phyloP scores from a whole-genome alignment of 2,888 invertebrate species.

The Mythimna impura region DNA sequence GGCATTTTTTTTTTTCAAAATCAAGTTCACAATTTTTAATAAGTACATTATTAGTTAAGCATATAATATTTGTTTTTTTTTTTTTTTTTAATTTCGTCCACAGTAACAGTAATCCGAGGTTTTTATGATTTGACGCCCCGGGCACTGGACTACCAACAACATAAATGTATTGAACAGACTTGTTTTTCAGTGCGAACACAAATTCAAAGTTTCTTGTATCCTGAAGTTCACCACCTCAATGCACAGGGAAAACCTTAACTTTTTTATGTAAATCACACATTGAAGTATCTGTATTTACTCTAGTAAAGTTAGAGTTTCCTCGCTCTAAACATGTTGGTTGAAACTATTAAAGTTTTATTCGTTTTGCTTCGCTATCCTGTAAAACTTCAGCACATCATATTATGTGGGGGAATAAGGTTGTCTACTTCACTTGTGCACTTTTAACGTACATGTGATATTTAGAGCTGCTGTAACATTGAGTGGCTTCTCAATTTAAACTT shows the following conservation, averaged over 20 bases:
- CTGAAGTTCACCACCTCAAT: slow-evolving; percentile 9
- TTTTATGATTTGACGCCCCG: too few relatives aligned
- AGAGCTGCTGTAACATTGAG: slow-evolving; percentile 12
- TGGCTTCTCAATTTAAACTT: slow-evolving; percentile 18
- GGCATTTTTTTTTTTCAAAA: too few relatives aligned
- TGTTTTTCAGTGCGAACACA: slow-evolving; percentile 11
- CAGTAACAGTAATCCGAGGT: too few relatives aligned
- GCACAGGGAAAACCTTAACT: slow-evolving; percentile 10
- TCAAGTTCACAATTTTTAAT: too few relatives aligned
- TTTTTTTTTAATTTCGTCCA: too few relatives aligned
- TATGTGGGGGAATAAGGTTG: slow-evolving; percentile 14
- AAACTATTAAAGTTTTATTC: slow-evolving; percentile 48
- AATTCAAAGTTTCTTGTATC: slow-evolving; percentile 39
- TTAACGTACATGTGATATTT: slow-evolving; percentile 3
- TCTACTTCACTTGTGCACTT: slow-evolving; percentile 11
- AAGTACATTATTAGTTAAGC: too few relatives aligned
- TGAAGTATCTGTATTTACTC: slow-evolving; percentile 38
- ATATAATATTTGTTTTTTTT: too few relatives aligned
- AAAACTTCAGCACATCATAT: slow-evolving; percentile 13
- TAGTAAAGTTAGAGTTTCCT: slow-evolving; percentile 15
- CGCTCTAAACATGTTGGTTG: slow-evolving; percentile 34
- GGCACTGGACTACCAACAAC: slow-evolving; percentile 9
- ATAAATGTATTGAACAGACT: slow-evolving; percentile 42
- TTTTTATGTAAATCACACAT: slow-evolving; percentile 47
- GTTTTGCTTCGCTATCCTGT: slow-evolving; percentile 35